Evolutionary conservation across 2,888 invertebrate species (phyloP).

Genomic region (Torymus texanus): DNA sequence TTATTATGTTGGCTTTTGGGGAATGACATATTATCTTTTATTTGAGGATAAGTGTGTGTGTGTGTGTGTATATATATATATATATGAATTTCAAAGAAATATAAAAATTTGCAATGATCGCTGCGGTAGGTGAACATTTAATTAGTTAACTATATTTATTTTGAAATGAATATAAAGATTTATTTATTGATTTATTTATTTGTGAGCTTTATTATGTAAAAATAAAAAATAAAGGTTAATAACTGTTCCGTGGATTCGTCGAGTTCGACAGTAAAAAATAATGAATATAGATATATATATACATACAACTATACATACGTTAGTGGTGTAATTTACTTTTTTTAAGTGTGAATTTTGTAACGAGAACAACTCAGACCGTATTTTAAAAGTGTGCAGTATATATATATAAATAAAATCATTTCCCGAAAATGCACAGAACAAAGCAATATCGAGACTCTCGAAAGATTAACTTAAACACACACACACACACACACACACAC

Average conservation of each 20-base stretch:
- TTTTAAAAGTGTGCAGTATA: background rate
- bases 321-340: slow-evolving; percentile 10
- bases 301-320: slow-evolving; percentile 5
- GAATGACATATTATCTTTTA: background rate
- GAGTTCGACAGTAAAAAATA: slow-evolving; percentile 2
- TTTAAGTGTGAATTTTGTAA: slow-evolving; percentile 41
- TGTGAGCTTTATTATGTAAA: slow-evolving; percentile 19
- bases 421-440: background rate
- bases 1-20: background rate
- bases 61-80: background rate
- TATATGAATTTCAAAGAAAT: slow-evolving; percentile 16
- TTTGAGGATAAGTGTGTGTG: background rate
- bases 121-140: background rate
- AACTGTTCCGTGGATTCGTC: slow-evolving; percentile 4
- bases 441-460: slow-evolving; percentile 41
- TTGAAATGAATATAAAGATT: too few relatives aligned
- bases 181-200: background rate
- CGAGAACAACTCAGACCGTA: background rate
- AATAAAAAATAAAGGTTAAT: background rate
- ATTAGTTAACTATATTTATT: too few relatives aligned
- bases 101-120: slow-evolving; percentile 15
- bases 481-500: background rate
- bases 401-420: background rate
- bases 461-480: background rate
- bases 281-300: slow-evolving; percentile 21